Evolutionary conservation across 2,113 vertebrate genomes (phyloP), one percentile per base, ranked within the genome.

Genomic region (Microtus pennsylvanicus): DNA sequence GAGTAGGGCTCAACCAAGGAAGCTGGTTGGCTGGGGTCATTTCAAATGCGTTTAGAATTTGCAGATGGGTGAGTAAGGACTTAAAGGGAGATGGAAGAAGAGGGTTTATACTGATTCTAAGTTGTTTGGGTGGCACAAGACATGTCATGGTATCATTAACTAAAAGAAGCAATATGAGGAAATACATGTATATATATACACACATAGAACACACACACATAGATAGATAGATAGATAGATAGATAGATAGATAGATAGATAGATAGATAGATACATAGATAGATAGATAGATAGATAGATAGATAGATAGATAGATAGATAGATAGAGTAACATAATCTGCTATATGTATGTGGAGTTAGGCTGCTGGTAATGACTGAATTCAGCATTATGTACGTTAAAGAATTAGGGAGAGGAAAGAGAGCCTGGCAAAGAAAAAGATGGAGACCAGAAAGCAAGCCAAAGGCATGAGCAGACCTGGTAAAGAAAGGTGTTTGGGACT

Each of bases 301-400:
- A 82, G 7, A 76, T 35, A n/a, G 19, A 72, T 14, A 70, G 2
- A 26, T 52, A 82, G 7, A 76, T 35, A n/a, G 19, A 72, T 14
- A 70, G 6, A n/a, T 13, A 75, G 4, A 77, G 7, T n/a, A 14
- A 38, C 24, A 38, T 33, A 22, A 28, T 75, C 80, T 87, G 35
- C 19, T 21, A 88, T 65, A 33, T 70, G 72, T 16, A 45, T 90
- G 38, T 85, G n/a, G 45, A 63, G n/a, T 1, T 89, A 17, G 38
- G 28, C 16, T 30, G 67, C 30, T 3, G 7, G 58, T 50, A 45
- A 7, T 45, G 3, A 38, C 47, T 58, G 55, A 61, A 30, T 5
- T 30, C 42, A 58, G 33, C 1, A 0, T n/a, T 2, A 0, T 2
- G 3, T 12, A 75, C 21, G 3, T 22, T 61, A 12, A 4, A 81